Base-by-base conservation (phyloP, 2,888 invertebrate genomes). In the Lithophane ornitopus region DNA sequence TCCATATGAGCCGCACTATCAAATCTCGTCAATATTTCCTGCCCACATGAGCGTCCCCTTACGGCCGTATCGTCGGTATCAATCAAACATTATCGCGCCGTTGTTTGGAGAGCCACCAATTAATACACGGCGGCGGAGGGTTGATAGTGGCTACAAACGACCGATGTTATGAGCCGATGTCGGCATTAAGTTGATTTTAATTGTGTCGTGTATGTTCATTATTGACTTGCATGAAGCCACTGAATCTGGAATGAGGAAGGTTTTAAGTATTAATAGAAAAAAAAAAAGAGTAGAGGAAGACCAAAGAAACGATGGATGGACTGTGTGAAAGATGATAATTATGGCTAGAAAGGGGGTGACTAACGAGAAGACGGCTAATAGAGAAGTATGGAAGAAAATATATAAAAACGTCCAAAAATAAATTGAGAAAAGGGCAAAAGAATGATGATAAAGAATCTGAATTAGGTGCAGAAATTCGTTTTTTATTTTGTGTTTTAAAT, bases 61-160 rank as follows among this genome's bases (percentile, higher is more conserved):
- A 88, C 79, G 87, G 85, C 73, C 54, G 14, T 85, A 84, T 87
- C 81, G 79, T 66, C 54, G 70, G 78, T 66, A 82, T 88, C 87
- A 85, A 89, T 88, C 89, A 89, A 78, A 83, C 74, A 82, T 85
- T 85, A 89, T 85, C 79, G 74, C 67, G 41, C 65, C 63, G 81
- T 78, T 83, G 79, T 82, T 72, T 76, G 75, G 70, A 72, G 73
- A 59, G 70, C 76, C 78, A 81, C 84, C 85, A 89, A 89, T 89
- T 89, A 88, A 88, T 86, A 89, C 83, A 73, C 76, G 72, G 70
- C 72, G 63, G 22, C 22, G 59, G 71, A 79, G 78, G 87, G 87
- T 81, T 76, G 72, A 70, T 67, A 85, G 61, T 80, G 56, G 49
- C 61, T 41, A 78, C 73, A 74, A 82, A 83, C 73, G 62, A 70